phyloP scores from a whole-genome alignment of 2,888 invertebrate species.

The Omphaloscelis lunosa region DNA sequence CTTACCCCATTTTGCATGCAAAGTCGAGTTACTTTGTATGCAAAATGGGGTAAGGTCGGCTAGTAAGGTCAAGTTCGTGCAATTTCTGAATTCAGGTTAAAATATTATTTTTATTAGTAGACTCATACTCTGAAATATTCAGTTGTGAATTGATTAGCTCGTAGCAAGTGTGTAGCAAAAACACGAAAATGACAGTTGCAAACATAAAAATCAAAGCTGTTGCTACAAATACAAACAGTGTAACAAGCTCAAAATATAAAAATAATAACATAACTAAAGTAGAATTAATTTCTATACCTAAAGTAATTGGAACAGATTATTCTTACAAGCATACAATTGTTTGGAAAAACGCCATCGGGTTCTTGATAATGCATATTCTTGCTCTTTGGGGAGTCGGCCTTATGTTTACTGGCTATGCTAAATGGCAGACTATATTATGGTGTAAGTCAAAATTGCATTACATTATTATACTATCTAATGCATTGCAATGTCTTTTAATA shows the following conservation, averaged over 20 bases:
- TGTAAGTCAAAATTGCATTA: constrained; percentile 71
- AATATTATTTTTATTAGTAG: constrained; percentile 24
- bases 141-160: constrained; percentile 29
- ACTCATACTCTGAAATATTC: background rate
- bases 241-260: no score
- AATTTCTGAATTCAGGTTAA: constrained; percentile 26
- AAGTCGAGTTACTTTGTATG: constrained; percentile 26
- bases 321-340: constrained; percentile 88
- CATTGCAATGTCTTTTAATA: no score
- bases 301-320: constrained; percentile 76
- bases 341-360: constrained; percentile 92
- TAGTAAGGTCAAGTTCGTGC: constrained; percentile 24
- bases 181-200: constrained; percentile 39
- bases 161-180: background rate
- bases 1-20: constrained; percentile 35
- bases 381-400: constrained; percentile 86
- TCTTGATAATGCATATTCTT: constrained; percentile 89
- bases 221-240: background rate
- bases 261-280: no score
- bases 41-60: no score
- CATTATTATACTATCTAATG: background rate
- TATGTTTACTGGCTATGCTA: constrained; percentile 69
- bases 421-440: constrained; percentile 72
- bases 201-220: constrained; percentile 26
- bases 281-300: no score